A percentile compares a stretch with the other conserved stretches of the same genome.
Evolutionary conservation across 2,113 vertebrate genomes (phyloP).

Genomic region (Recurvirostra avosetta): DNA sequence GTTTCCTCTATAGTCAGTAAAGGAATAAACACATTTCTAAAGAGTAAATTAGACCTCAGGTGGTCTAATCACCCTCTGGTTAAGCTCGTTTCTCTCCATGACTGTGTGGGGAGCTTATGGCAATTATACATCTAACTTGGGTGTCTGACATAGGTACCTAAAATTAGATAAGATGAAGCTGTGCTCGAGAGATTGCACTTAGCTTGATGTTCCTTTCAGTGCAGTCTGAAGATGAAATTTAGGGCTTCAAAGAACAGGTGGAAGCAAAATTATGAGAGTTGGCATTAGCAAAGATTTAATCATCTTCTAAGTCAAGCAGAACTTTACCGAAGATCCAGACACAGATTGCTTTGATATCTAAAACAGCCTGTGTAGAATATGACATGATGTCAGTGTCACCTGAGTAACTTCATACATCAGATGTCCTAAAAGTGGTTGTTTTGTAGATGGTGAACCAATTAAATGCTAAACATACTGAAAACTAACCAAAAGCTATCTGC

Average conservation of each 20-base stretch:
- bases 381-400: neutral
- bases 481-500: neutral
- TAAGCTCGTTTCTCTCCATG: neutral
- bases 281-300: slow-evolving; percentile 11
- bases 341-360: neutral
- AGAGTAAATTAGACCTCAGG: neutral
- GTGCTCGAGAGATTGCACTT: slow-evolving; percentile 28
- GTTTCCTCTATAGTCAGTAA: neutral
- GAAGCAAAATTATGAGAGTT: slow-evolving; percentile 1
- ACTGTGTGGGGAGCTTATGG: neutral
- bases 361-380: neutral
- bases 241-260: slow-evolving; percentile 19
- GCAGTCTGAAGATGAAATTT: slow-evolving; percentile 17
- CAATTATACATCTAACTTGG: neutral
- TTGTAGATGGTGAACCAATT: neutral
- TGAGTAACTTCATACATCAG: neutral
- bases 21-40: neutral
- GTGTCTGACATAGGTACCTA: slow-evolving; percentile 18
- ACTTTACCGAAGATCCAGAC: neutral
- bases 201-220: slow-evolving; percentile 12
- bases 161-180: slow-evolving; percentile 45
- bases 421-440: neutral
- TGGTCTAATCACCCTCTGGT: neutral
- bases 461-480: slow-evolving; percentile 4
- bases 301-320: slow-evolving; percentile 1